Conservation (phyloP, 1,140 invertebrate species). For the Linepithema humile region DNA sequence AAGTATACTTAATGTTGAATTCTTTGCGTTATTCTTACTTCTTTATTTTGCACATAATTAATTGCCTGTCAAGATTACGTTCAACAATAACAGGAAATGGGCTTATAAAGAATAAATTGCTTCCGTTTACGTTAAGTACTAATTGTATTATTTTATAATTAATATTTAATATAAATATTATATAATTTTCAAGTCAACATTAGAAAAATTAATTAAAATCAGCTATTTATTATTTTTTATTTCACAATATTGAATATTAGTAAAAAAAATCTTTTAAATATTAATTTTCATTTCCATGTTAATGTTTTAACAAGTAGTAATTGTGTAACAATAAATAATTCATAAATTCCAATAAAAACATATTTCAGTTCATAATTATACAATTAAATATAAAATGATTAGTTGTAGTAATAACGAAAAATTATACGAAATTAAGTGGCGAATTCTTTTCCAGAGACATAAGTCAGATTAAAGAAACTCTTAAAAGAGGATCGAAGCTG, state of each 20-base stretch:
- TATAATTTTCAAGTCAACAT: too few species aligned
- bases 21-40: background rate
- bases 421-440: background rate
- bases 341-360: background rate
- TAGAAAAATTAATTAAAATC: background rate
- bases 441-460: slow-evolving; percentile 79
- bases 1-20: background rate
- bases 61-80: background rate
- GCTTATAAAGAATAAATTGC: too few species aligned
- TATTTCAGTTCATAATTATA: background rate
- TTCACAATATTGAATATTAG: background rate
- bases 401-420: background rate
- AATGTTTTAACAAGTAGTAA: background rate
- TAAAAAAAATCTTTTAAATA: background rate
- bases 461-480: slow-evolving; percentile 66
- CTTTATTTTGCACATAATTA: background rate
- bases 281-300: background rate
- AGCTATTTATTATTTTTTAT: background rate
- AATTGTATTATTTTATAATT: background rate
- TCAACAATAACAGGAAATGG: background rate
- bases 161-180: background rate
- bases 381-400: background rate
- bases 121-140: background rate
- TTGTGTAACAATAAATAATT: background rate
- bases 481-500: slow-evolving; percentile 71